Base-by-base conservation (phyloP, 2,113 vertebrate genomes). In the Chaetodon trifascialis region DNA sequence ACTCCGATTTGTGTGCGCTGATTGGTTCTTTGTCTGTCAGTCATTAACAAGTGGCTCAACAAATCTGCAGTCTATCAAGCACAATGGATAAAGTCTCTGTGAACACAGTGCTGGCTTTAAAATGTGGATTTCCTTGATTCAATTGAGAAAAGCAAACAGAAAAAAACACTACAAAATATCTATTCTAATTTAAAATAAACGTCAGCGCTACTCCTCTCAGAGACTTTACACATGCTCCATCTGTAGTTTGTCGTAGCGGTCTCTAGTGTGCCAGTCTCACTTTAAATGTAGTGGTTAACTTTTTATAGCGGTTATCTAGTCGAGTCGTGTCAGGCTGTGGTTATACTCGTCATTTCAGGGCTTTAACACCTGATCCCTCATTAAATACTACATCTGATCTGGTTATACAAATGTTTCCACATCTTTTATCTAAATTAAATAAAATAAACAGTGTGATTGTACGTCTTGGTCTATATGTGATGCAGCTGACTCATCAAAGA, bases 31-130 rank as follows among this genome's bases (percentile, higher is more conserved):
- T 49, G 6, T 80, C 16, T 55, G 7, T 66, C 52, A n/a, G 17
- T 83, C 62, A 81, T 72, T 82, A 80, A 89, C 80, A 56, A 56
- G 11, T 73, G 12, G 17, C 51, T 56, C 25, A 40, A 14, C 12
- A 42, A 25, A 62, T 62, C 44, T 34, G 9, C 15, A n/a, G 30
- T 66, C 12, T 62, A 14, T 49, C 30, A 77, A 51, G 58, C 38
- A 52, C 34, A 64, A 34, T 79, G 44, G 59, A 40, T 80, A 40
- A 83, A 82, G 73, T 81, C 67, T 92, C 70, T 85, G 73, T 0
- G 23, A 79, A 82, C 42, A 3, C 11, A 0, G 19, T 47, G 73
- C 54, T 67, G 59, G 5, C 49, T 12, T 4, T 11, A 2, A 40
- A 42, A 46, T 66, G 58, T 44, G 38, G 30, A 1, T 0, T 58